Evolutionary conservation across 2,797 vertebrate genomes (phyloP).

Genomic region (Sciurus carolinensis): DNA sequence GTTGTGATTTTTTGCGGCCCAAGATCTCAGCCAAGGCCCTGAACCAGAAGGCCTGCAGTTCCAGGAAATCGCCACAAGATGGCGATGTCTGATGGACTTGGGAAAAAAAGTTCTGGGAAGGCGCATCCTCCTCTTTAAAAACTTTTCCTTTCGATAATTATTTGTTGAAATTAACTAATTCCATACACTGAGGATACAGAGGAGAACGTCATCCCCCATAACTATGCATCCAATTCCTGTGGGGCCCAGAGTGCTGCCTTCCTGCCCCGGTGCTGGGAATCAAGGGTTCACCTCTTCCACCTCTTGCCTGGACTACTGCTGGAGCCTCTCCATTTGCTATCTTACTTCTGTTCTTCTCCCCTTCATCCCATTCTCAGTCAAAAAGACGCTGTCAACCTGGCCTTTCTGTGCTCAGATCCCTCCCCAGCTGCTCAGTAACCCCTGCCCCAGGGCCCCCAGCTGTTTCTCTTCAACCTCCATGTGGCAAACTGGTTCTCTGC

Average conservation of each 20-base stretch:
- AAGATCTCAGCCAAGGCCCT: neutral
- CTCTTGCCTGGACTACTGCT: neutral
- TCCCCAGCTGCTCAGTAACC: neutral
- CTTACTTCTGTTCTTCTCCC: neutral
- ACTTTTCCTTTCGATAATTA: neutral
- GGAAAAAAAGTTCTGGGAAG: neutral
- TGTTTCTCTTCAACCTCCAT: neutral
- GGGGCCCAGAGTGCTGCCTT: neutral
- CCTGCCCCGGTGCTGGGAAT: neutral
- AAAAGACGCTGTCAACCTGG: neutral
- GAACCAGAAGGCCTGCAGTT: neutral
- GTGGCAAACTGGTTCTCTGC: neutral
- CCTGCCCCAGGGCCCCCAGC: neutral
- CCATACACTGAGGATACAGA: neutral
- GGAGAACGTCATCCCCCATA: neutral
- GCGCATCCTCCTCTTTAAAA: too few species aligned
- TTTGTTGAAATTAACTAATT: neutral
- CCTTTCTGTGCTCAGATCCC: neutral
- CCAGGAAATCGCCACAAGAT: neutral
- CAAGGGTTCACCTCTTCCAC: neutral
- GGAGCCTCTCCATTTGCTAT: neutral
- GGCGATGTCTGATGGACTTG: neutral
- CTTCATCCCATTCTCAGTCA: neutral
- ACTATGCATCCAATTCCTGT: neutral
- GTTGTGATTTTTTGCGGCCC: too few species aligned